Conservation (phyloP, 2,113 vertebrate species). For the Phoxinus phoxinus region DNA sequence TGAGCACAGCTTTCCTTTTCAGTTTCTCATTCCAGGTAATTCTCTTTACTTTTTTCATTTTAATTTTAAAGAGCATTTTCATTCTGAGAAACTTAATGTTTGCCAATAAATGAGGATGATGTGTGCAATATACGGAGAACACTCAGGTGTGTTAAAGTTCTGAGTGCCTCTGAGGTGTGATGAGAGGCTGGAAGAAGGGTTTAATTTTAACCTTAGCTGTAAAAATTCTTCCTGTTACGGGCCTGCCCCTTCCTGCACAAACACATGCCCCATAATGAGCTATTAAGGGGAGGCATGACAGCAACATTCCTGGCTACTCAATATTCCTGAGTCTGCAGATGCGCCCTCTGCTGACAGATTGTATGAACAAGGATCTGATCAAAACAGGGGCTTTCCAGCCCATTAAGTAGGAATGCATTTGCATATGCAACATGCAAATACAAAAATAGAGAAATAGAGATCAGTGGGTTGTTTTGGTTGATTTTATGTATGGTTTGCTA, state of each 20-base stretch:
- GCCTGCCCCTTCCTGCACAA: background rate
- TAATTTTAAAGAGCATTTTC: background rate
- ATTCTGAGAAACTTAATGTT: background rate
- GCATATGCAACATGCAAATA: background rate
- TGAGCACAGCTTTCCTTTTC: slow-evolving; percentile 92
- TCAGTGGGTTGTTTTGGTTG: background rate
- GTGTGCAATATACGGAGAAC: background rate
- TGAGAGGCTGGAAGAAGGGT: background rate
- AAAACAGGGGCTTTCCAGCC: background rate
- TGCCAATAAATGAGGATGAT: background rate
- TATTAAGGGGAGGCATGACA: background rate
- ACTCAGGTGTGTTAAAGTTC: slow-evolving; percentile 4
- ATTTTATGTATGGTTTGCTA: background rate
- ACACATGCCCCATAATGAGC: slow-evolving; percentile 7
- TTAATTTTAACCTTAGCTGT: slow-evolving; percentile 28
- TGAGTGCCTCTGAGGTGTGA: background rate
- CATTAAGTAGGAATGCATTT: background rate
- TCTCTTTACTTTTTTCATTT: background rate
- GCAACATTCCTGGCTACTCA: background rate
- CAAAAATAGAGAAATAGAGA: background rate
- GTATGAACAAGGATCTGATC: background rate
- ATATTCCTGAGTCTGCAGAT: background rate
- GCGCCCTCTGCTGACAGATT: slow-evolving; percentile 40
- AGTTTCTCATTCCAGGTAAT: slow-evolving; percentile 93
- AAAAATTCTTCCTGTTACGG: background rate